These are phyloP conservation scores for Chloropsis hardwickii DNA, from an alignment of 2,113 vertebrate genomes.

Conservation along the genomic window DNA sequence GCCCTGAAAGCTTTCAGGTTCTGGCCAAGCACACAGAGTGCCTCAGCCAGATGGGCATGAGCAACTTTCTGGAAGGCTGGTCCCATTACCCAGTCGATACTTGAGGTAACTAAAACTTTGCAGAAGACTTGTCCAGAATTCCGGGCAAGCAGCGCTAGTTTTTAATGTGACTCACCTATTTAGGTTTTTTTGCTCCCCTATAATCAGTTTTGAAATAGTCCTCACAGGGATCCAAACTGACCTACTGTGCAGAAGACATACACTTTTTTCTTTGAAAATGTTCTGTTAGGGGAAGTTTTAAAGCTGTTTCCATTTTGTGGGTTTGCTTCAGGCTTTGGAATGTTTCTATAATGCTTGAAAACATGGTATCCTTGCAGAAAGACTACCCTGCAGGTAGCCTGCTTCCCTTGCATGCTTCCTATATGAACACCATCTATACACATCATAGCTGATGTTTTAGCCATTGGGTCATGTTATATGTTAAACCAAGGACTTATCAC, in stretches of 20 bases:
- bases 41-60: constrained; percentile 10
- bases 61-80: background rate
- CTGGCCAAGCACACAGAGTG: background rate
- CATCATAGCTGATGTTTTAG: background rate
- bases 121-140: background rate
- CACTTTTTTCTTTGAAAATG: background rate
- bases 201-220: background rate
- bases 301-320: background rate
- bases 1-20: background rate
- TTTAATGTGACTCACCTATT: background rate
- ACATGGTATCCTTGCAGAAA: background rate
- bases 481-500: background rate
- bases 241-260: background rate
- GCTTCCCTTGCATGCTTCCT: background rate
- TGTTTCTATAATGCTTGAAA: background rate
- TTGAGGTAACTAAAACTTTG: background rate
- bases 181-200: background rate
- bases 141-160: background rate
- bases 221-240: background rate
- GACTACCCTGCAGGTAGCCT: background rate
- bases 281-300: background rate
- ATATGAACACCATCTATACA: background rate
- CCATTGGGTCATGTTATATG: background rate
- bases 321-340: background rate
- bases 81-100: background rate